These are phyloP conservation scores for Bugula neritina DNA, from an alignment of 2,888 invertebrate genomes.

Conservation along the genomic window DNA sequence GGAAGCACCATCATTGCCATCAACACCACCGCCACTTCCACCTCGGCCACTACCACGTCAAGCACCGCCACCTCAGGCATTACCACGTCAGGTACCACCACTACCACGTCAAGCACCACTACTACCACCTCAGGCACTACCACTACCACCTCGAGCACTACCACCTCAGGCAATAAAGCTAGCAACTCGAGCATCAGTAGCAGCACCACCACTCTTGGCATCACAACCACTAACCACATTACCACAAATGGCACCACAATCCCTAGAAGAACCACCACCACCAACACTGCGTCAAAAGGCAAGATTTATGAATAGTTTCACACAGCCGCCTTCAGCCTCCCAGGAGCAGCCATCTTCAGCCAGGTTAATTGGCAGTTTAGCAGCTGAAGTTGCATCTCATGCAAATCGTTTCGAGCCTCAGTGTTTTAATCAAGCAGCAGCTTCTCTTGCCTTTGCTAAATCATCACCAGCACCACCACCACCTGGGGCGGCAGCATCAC, in stretches of 20 bases:
- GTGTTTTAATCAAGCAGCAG: too few species aligned
- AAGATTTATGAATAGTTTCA: not conserved
- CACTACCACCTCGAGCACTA: not conserved
- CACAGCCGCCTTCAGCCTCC: not conserved
- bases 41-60: constrained; percentile 5
- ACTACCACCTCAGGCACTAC: constrained; percentile 28
- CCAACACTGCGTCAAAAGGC: not conserved
- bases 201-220: too few species aligned
- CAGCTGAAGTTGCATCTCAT: not conserved
- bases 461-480: not conserved
- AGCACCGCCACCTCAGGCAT: not conserved
- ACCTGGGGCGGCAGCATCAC: not conserved
- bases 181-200: too few species aligned
- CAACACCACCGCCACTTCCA: constrained; percentile 17
- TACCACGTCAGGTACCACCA: too few species aligned
- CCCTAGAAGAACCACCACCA: not conserved
- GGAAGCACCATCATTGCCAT: not conserved
- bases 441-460: not conserved
- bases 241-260: constrained; percentile 19
- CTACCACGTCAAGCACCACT: not conserved
- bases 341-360: not conserved
- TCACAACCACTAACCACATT: constrained; percentile 9
- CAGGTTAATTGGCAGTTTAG: not conserved
- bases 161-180: not conserved
- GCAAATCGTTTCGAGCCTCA: not conserved